Base-by-base conservation (phyloP, 2,113 vertebrate species). In the Cyprinodon tularosa region DNA sequence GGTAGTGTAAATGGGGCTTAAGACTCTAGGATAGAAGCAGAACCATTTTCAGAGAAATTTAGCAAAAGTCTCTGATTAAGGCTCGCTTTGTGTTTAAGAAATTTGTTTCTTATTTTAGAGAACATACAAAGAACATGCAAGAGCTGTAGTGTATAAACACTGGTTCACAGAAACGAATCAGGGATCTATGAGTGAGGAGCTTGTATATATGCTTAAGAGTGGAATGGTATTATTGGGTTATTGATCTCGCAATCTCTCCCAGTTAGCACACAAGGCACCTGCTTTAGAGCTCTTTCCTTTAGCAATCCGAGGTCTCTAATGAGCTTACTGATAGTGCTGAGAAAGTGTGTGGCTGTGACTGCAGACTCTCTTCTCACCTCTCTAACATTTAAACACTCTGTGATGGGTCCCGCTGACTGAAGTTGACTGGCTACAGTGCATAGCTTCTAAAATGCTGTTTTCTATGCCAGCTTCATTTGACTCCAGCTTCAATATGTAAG, bases 231-330 rank as follows among this genome's bases (percentile, higher is more conserved):
- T 14, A 57, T 42, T 6, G 42, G 42, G 42, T 42, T 4, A 4
- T 42, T n/a, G 20, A n/a, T 20, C 17, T 61, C 29, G 17, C 57
- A 12, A n/a, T 63, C 15, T 50, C 12, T 36, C 36, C 36, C 70
- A 63, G 61, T 72, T 62, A 63, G 22, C 60, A 62, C 42, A 47
- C 29, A 20, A 50, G 44, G 10, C 70, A 48, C 29, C 70, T 72
- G 36, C 44, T 50, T 53, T 53, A 20, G 36, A 39, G 44, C 60
- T 72, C 15, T 36, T 53, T 45, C 66, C 45, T 12, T 20, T 20
- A 12, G 47, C 47, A 11, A 48, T 68, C 47, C 39, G 45, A 22
- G 8, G 22, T 11, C 15, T 37, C 37, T 39, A 53, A 36, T n/a
- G 44, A 63, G 44, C 48, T 63, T 48, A 63, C 15, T 63, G 42